These are phyloP conservation scores for Phaedon cochleariae DNA, from an alignment of 2,888 invertebrate genomes.

Conservation along the genomic window DNA sequence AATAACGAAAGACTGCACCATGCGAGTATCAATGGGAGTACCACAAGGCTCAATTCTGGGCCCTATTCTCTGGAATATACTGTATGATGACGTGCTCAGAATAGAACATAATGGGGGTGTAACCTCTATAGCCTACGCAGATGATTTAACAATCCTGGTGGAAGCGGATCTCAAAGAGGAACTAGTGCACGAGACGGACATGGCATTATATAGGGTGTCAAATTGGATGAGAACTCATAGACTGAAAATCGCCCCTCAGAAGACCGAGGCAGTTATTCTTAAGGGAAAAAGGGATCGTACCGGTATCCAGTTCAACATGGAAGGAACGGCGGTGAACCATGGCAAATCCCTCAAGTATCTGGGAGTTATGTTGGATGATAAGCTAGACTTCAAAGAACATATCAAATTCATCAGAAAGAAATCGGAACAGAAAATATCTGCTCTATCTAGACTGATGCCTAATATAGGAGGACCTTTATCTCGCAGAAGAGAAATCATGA, in stretches of 20 bases:
- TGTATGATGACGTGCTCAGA: conserved; percentile 21
- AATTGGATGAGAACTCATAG: too few relatives aligned
- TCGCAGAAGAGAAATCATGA: conserved; percentile 16
- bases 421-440: neutral
- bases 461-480: conserved; percentile 24
- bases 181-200: too few relatives aligned
- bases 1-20: too few relatives aligned
- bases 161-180: too few relatives aligned
- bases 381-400: conserved; percentile 5
- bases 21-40: too few relatives aligned
- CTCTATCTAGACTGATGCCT: conserved; percentile 8
- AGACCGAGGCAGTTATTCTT: conserved; percentile 24
- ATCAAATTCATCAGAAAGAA: conserved; percentile 8
- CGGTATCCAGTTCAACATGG: too few relatives aligned
- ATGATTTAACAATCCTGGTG: conserved; percentile 21
- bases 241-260: too few relatives aligned
- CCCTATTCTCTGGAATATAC: conserved; percentile 14
- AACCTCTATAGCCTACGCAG: conserved; percentile 21
- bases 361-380: conserved; percentile 19
- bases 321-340: neutral
- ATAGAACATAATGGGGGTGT: neutral
- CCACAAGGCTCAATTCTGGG: conserved; percentile 24
- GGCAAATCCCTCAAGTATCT: conserved; percentile 14
- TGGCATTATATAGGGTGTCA: too few relatives aligned
- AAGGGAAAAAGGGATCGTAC: conserved; percentile 7